phyloP scores from a whole-genome alignment of 1,140 invertebrate genomes.

The Ganaspis sp. region DNA sequence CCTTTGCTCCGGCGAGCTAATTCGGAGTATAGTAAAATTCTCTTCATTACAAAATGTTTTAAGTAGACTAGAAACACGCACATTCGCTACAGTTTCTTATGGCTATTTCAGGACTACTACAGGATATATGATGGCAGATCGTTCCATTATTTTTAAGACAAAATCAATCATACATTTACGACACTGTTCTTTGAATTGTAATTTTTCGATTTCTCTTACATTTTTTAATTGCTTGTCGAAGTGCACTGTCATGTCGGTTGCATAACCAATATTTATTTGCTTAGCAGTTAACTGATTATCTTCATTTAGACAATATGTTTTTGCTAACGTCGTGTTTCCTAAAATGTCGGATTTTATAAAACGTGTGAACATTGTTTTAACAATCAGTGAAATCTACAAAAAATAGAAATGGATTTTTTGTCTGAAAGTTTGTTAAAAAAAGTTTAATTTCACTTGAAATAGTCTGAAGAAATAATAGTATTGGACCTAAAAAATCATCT shows the following conservation, averaged over 20 bases:
- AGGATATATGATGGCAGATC: conserved; percentile 25
- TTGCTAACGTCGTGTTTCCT: conserved; percentile 3
- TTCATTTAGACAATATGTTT: conserved; percentile 28
- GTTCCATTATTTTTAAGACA: conserved; percentile 37
- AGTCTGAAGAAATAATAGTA: conserved; percentile 53
- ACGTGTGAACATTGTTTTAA: too few species aligned
- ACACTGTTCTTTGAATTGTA: conserved; percentile 36
- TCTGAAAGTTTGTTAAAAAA: conserved; percentile 57
- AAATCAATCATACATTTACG: conserved; percentile 34
- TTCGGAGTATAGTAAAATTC: too few species aligned
- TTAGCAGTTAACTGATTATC: conserved; percentile 34
- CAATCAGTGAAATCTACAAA: too few species aligned
- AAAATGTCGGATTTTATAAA: conserved; percentile 45
- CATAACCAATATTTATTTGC: conserved; percentile 41
- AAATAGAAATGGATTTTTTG: conserved; percentile 50
- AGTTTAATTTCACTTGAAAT: conserved; percentile 44
- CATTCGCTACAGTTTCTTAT: neutral
- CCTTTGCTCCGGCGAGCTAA: too few species aligned
- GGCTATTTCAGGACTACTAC: neutral
- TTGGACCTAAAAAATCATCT: conserved; percentile 50
- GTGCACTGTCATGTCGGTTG: conserved; percentile 38
- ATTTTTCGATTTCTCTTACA: conserved; percentile 35
- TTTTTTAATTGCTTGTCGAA: conserved; percentile 35
- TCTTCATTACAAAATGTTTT: too few species aligned
- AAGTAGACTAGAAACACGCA: neutral